Evolutionary conservation across 2,797 vertebrate species (phyloP).

Genomic region (Falco biarmicus): DNA sequence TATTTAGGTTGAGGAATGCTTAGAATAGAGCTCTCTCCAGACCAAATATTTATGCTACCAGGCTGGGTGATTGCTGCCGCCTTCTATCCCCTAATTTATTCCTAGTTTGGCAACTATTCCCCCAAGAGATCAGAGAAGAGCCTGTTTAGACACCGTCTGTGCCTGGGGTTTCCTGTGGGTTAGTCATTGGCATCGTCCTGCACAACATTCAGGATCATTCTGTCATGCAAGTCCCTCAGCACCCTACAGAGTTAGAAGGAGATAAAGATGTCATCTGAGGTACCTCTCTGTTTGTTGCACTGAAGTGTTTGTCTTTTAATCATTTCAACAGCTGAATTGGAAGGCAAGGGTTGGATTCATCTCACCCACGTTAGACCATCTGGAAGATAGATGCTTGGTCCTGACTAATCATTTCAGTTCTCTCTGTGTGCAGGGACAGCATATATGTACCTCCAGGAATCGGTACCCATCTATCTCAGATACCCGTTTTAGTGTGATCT

Average conservation of each 20-base stretch:
- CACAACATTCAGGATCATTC: background rate
- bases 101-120: background rate
- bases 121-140: background rate
- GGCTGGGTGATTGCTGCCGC: background rate
- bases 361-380: background rate
- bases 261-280: background rate
- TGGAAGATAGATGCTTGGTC: background rate
- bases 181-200: background rate
- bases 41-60: constrained; percentile 17
- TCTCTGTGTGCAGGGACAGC: background rate
- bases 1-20: background rate
- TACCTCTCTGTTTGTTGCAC: background rate
- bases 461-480: background rate
- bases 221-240: background rate
- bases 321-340: background rate
- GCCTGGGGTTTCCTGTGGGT: background rate
- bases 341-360: background rate
- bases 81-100: background rate
- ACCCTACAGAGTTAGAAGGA: background rate
- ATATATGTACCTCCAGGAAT: background rate
- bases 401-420: background rate
- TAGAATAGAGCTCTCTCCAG: background rate
- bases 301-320: background rate
- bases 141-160: background rate
- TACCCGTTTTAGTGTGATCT: background rate